Base-by-base conservation (phyloP, 1,140 invertebrate genomes). In the Phymorhynchus buccinoides region DNA sequence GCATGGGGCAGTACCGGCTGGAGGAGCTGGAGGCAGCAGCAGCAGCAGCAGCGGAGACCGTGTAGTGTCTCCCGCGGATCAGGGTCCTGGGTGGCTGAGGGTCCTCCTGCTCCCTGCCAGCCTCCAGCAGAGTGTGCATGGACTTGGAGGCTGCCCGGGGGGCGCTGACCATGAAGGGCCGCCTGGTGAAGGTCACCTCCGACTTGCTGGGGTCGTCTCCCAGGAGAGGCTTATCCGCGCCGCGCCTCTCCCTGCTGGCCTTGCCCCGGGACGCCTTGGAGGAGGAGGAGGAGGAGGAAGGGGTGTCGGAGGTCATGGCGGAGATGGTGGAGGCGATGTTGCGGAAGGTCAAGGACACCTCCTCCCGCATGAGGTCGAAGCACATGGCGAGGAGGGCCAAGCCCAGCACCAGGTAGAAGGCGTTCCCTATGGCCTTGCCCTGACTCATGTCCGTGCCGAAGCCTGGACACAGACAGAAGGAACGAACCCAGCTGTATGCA, bases 381-480 rank as follows among this genome's bases (percentile, higher is more conserved):
- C 98, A 99, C 98, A 99, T 99, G 87, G 98, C 98, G 71, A 99
- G 97, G 1, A 99, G 94, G 3, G 98, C 97, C 96, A 99, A 98
- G 44, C 98, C 98, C 80, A 99, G 95, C 94, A 99, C 96, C 42
- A 93, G 85, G 82, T 93, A 93, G 30, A 92, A 62, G 62, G 89
- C 87, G 80, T 90, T 91, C 30, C 91, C 84, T 16, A 92, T 89
- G 41, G 90, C 86, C 84, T 93, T 93, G 71, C 89, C 89, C 56
- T 93, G 87, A 68, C 89, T 89, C 85, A 95, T 94, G 90, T 82
- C 85, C 94, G 90, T 85, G 94, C 92, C 98, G 66, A 83, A 83
- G 0, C 81, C 81, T 52, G 30, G 3, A 3, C 12, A 7, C 12
- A 71, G 66, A 52, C 9, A 52, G 48, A 52, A 52, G 48, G n/a